Percentiles rank a stretch among this genome's conserved stretches.
Evolutionary conservation across 2,888 invertebrate species (phyloP).

Genomic region (Perdita meconis): DNA sequence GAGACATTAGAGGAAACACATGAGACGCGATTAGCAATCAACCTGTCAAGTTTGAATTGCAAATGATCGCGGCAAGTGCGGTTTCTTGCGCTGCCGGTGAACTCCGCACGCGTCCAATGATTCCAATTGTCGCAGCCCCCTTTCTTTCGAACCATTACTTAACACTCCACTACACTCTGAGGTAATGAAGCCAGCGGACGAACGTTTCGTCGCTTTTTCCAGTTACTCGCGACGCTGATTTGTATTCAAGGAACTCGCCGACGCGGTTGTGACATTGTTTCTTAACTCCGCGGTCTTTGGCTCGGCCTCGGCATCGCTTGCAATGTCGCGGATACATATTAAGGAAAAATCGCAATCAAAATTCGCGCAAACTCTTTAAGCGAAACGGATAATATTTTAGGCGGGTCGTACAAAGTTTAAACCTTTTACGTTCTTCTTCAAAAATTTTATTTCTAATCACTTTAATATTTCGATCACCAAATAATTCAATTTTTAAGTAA

Average conservation of each 20-base stretch:
- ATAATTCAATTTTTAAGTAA: too few relatives aligned
- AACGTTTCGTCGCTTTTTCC: constrained; percentile 38
- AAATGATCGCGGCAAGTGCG: constrained; percentile 37
- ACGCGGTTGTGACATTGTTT: constrained; percentile 49
- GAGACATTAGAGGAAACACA: constrained; percentile 12
- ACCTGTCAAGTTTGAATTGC: constrained; percentile 37
- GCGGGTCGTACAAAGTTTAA: too few relatives aligned
- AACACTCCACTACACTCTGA: constrained; percentile 24
- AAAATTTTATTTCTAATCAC: too few relatives aligned
- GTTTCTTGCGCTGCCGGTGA: constrained; percentile 36
- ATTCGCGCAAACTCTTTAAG: neutral
- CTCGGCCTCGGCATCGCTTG: neutral
- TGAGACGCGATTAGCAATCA: constrained; percentile 11
- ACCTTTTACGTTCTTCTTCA: too few relatives aligned
- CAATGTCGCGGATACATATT: neutral
- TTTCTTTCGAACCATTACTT: constrained; percentile 34
- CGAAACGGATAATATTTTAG: neutral
- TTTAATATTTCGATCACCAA: too few relatives aligned
- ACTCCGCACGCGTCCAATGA: constrained; percentile 17
- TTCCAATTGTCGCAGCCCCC: constrained; percentile 24
- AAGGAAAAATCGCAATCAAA: neutral
- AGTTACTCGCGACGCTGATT: constrained; percentile 19
- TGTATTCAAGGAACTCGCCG: constrained; percentile 34
- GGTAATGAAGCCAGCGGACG: constrained; percentile 23
- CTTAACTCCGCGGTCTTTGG: constrained; percentile 28